Evolutionary conservation across 2,797 vertebrate species (phyloP), one percentile per base, ranked within the genome.

Genomic region (Crenuchus spilurus): DNA sequence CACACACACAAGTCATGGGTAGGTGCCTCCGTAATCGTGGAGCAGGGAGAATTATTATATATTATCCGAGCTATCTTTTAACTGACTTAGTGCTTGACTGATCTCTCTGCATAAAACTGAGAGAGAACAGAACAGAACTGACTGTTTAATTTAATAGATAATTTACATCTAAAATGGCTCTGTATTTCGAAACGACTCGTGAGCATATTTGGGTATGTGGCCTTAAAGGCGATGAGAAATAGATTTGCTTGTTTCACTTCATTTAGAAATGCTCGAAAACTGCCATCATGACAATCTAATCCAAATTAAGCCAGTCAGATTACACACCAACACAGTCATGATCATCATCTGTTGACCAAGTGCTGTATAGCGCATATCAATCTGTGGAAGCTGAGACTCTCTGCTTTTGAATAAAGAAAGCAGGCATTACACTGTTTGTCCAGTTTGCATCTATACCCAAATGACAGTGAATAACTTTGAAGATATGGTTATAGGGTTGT

Each of bases 91-190:
- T 39, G 76, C 82, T 70, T 62, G 67, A 44, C 51, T 70, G 67
- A 33, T 39, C 58, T 46, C 54, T 39, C 18, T 62, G 33, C 31
- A 63, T 73, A 76, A 70, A 18, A 41, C 60, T 26, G 33, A 39
- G 35, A 54, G 48, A 66, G 74, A 67, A 79, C 52, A 54, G 24
- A 14, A 24, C 9, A 39, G 73, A 83, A 76, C 52, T 70, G 71
- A 51, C 70, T 75, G 48, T 71, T 76, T 80, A 76, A 81, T 82
- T 70, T 75, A 76, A 65, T 80, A 77, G 70, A 80, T 84, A 71
- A 78, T 80, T 85, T 83, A 70, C 57, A 70, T 76, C 70, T 74
- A 72, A 80, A 74, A 65, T 69, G 54, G 74, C 64, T 70, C 75
- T 76, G 67, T 79, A 65, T 76, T 70, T 57, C 16, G 42, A 69